Conservation (phyloP, 2,888 invertebrate genomes). For the Cerastoderma edule region DNA sequence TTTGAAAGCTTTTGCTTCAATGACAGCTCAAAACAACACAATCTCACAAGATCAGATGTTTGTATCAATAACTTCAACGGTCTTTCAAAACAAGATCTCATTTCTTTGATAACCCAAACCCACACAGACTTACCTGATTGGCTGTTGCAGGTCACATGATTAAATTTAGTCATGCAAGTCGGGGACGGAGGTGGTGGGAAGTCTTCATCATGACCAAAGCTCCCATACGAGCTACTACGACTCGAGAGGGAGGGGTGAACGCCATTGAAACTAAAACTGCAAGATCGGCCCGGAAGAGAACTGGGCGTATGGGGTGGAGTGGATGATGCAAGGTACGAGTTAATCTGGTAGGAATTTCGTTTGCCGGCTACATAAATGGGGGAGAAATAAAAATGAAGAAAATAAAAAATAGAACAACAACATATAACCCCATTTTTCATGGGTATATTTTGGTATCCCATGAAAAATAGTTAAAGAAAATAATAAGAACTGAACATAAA, state of each 20-base stretch:
- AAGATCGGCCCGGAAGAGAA: conserved; percentile 28
- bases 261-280: conserved; percentile 45
- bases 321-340: conserved; percentile 17
- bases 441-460: too few species aligned
- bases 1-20: too few species aligned
- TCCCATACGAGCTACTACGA: conserved; percentile 56
- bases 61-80: too few species aligned
- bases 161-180: conserved; percentile 59
- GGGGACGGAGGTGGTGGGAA: conserved; percentile 78
- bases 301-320: conserved; percentile 47
- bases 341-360: conserved; percentile 38
- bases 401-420: conserved; percentile 2
- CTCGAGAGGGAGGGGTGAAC: conserved; percentile 29
- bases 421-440: background rate
- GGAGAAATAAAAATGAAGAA: background rate
- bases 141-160: conserved; percentile 45
- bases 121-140: background rate
- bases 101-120: too few species aligned
- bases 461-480: too few species aligned
- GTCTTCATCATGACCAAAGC: conserved; percentile 71
- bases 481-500: too few species aligned
- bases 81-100: too few species aligned
- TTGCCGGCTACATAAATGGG: conserved; percentile 22
- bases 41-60: too few species aligned
- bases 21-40: too few species aligned